Evolutionary conservation across 2,888 invertebrate genomes (phyloP).

Genomic region (Callyntrura sp.): DNA sequence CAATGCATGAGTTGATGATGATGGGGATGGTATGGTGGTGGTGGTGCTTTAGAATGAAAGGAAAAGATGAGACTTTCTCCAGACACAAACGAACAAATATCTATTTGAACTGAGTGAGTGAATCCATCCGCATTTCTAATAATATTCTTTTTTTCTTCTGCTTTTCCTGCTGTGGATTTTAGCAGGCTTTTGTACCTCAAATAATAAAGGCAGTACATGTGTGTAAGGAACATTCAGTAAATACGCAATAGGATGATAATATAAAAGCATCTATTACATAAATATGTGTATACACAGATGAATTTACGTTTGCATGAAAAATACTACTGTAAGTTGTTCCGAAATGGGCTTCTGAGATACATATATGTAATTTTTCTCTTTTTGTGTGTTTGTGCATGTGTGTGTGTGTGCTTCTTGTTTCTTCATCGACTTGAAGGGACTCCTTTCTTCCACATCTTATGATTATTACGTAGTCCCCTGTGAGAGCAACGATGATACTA

Average conservation of each 20-base stretch:
- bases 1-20: conserved; percentile 47
- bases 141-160: conserved; percentile 57
- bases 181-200: conserved; percentile 44
- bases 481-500: conserved; percentile 48
- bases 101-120: conserved; percentile 54
- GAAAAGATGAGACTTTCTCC: conserved; percentile 53
- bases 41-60: not conserved
- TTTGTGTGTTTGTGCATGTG: no score
- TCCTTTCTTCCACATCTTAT: conserved; percentile 60
- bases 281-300: conserved; percentile 33
- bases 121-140: conserved; percentile 71
- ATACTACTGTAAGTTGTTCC: conserved; percentile 23
- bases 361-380: not conserved
- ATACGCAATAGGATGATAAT: not conserved
- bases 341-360: conserved; percentile 18
- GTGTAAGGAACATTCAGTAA: not conserved
- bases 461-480: conserved; percentile 66
- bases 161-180: conserved; percentile 19
- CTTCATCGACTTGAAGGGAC: conserved; percentile 78
- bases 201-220: conserved; percentile 1
- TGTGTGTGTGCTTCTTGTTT: conserved; percentile 43
- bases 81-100: conserved; percentile 38
- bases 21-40: conserved; percentile 19
- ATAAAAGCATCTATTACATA: conserved; percentile 1
- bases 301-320: conserved; percentile 41